Conservation (phyloP, 2,113 vertebrate genomes). For the Engraulis encrasicolus region DNA sequence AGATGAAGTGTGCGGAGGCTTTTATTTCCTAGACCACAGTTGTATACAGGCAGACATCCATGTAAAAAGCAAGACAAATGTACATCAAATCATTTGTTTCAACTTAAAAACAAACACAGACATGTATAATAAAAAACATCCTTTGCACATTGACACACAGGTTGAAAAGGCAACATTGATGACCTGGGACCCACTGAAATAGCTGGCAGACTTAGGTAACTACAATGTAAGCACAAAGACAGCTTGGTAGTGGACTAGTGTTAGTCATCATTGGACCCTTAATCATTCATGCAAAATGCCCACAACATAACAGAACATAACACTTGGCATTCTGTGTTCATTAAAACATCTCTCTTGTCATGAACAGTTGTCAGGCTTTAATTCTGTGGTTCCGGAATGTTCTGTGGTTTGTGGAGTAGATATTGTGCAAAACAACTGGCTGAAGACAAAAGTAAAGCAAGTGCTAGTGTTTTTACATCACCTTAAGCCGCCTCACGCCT, state of each 20-base stretch:
- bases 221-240: neutral
- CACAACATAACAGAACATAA: too few relatives aligned
- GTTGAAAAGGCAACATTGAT: neutral
- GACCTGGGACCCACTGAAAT: neutral
- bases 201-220: neutral
- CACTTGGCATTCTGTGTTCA: too few relatives aligned
- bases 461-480: neutral
- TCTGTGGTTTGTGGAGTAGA: too few relatives aligned
- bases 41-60: constrained; percentile 75
- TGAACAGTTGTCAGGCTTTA: too few relatives aligned
- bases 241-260: constrained; percentile 9
- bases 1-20: constrained; percentile 52
- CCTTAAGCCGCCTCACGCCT: too few relatives aligned
- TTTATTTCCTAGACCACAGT: constrained; percentile 76
- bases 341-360: too few relatives aligned
- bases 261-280: neutral
- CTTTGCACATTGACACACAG: neutral
- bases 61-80: constrained; percentile 65
- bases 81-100: constrained; percentile 61
- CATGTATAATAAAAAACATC: neutral
- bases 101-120: constrained; percentile 41
- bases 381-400: too few relatives aligned
- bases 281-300: neutral
- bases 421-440: too few relatives aligned
- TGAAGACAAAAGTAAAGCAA: neutral